Conservation (phyloP, 2,113 vertebrate genomes). For the Brachirus orientalis region DNA sequence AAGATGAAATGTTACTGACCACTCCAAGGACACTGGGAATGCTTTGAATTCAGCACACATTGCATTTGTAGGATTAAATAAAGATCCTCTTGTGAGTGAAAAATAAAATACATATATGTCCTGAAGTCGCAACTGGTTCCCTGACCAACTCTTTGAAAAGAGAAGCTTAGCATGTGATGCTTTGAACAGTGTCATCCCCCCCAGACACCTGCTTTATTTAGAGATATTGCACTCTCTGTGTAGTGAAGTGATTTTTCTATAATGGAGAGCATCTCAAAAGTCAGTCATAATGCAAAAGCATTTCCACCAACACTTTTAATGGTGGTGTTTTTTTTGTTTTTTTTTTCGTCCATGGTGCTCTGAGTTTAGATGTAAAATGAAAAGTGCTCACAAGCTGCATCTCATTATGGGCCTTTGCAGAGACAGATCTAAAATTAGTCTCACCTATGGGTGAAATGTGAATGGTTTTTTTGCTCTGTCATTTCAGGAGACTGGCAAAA, state of each 20-base stretch:
- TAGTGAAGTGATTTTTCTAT: constrained; percentile 38
- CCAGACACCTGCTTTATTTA: constrained; percentile 22
- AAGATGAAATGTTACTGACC: neutral
- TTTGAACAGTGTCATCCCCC: neutral
- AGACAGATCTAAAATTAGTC: constrained; percentile 41
- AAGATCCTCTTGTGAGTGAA: too few relatives aligned
- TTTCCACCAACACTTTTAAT: constrained; percentile 52
- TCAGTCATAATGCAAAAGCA: constrained; percentile 42
- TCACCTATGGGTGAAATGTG: constrained; percentile 9
- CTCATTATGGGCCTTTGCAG: constrained; percentile 42
- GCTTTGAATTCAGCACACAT: neutral
- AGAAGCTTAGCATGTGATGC: neutral
- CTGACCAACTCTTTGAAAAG: constrained; percentile 17
- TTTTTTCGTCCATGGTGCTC: constrained; percentile 6
- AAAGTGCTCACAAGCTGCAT: constrained; percentile 33
- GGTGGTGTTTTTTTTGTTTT: constrained; percentile 6
- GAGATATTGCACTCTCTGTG: constrained; percentile 20
- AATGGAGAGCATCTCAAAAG: constrained; percentile 53
- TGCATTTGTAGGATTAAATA: neutral
- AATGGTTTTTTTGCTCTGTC: constrained; percentile 28
- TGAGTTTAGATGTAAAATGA: constrained; percentile 50
- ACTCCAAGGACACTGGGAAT: neutral
- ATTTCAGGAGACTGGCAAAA: constrained; percentile 92
- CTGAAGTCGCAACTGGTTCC: neutral
- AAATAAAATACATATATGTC: too few relatives aligned